These are phyloP conservation scores for Pentamera pediparva DNA, from an alignment of 53 echinoderm and acorn worm genomes.

Conservation along the genomic window DNA sequence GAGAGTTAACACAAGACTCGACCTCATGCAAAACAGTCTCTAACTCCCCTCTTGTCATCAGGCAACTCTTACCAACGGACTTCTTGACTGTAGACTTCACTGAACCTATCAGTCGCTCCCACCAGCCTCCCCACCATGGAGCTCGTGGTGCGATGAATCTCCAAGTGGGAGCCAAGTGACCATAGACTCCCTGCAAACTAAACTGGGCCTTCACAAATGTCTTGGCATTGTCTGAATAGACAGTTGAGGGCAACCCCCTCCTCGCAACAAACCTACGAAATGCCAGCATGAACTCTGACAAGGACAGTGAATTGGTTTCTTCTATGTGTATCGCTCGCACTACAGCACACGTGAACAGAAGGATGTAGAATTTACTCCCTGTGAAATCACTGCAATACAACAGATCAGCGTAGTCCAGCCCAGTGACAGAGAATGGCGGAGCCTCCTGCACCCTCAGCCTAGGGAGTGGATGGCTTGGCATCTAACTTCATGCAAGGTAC, in stretches of 20 bases:
- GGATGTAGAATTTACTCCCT: neutral
- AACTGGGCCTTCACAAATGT: slow-evolving; percentile 15
- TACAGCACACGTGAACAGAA: slow-evolving; percentile 13
- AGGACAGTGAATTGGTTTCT: slow-evolving; percentile 1
- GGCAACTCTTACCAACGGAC: neutral
- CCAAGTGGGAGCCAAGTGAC: neutral
- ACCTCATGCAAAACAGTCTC: neutral
- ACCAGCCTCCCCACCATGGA: slow-evolving; percentile 28
- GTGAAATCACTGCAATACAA: neutral
- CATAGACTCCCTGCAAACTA: neutral
- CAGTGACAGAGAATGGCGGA: neutral
- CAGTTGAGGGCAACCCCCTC: neutral
- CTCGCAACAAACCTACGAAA: slow-evolving; percentile 9
- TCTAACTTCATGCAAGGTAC: neutral
- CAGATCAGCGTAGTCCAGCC: neutral
- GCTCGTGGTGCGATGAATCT: neutral
- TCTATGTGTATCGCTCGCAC: slow-evolving; percentile 23
- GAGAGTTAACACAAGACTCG: neutral
- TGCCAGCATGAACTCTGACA: neutral
- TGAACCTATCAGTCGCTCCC: neutral
- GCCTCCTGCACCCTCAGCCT: neutral
- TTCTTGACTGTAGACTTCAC: slow-evolving; percentile 18
- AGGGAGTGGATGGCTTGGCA: neutral
- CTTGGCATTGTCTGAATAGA: slow-evolving; percentile 18
- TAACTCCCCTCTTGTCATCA: neutral